These are phyloP conservation scores for Ochlodes sylvanus DNA, from an alignment of 2,888 invertebrate genomes.

Conservation along the genomic window DNA sequence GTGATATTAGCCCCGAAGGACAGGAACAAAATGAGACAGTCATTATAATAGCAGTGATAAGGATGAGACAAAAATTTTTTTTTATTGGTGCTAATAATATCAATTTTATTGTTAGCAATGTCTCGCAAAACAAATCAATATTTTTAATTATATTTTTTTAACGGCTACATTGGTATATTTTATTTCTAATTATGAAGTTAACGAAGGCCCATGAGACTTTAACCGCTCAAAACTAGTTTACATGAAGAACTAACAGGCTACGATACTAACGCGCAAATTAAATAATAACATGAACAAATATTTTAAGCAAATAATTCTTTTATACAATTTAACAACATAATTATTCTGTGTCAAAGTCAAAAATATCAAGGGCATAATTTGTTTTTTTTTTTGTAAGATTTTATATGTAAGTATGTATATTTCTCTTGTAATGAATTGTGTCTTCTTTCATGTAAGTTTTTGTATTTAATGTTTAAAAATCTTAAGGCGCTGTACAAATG, in stretches of 20 bases:
- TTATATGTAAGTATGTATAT: no score
- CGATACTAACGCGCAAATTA: constrained; percentile 18
- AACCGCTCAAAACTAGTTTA: constrained; percentile 5
- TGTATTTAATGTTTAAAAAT: no score
- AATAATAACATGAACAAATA: constrained; percentile 14
- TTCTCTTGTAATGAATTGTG: not conserved
- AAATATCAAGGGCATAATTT: not conserved
- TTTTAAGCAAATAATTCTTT: not conserved
- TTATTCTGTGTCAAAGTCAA: constrained; percentile 12
- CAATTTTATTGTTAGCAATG: not conserved
- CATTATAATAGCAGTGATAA: no score
- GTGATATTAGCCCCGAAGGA: no score
- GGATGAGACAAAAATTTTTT: no score
- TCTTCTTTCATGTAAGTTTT: not conserved
- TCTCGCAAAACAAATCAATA: no score
- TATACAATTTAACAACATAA: not conserved
- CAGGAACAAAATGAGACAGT: no score
- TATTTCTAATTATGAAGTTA: not conserved
- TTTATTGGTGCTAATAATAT: constrained; percentile 3
- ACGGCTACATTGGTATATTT: no score
- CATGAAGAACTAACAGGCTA: not conserved
- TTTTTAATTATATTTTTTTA: not conserved
- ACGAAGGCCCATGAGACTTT: not conserved
- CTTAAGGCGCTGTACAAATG: no score
- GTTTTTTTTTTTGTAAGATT: no score